phyloP scores from a whole-genome alignment of 1,140 invertebrate species.

The Bombus waltoni region DNA sequence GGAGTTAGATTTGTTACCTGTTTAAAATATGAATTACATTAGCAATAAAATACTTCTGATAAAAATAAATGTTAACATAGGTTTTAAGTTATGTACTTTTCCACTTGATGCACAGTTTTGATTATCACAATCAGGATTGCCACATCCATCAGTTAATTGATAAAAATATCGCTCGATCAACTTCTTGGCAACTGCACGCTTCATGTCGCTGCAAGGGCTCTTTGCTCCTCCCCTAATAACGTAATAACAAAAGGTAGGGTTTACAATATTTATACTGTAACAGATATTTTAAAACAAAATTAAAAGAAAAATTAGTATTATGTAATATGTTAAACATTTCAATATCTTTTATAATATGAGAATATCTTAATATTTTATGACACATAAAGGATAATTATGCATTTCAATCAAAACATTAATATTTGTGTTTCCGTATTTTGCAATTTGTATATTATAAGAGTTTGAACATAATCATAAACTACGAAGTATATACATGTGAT shows the following conservation, averaged over 20 bases:
- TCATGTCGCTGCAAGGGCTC: conserved; percentile 88
- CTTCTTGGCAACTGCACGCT: conserved; percentile 93
- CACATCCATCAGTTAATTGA: conserved; percentile 95
- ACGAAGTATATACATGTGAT: not conserved
- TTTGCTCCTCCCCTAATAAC: conserved; percentile 79
- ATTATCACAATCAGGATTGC: conserved; percentile 92
- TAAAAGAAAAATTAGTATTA: not conserved
- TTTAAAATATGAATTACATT: conserved; percentile 51
- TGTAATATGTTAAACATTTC: not conserved
- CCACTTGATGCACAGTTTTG: conserved; percentile 94
- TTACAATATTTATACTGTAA: not conserved
- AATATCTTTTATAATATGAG: not conserved
- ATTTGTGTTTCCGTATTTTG: too few species aligned
- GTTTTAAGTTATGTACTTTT: conserved; percentile 83
- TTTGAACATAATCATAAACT: not conserved
- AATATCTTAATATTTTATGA: too few species aligned
- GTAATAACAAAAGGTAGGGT: conserved; percentile 8
- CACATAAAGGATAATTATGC: not conserved
- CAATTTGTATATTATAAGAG: not conserved
- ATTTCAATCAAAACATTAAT: not conserved
- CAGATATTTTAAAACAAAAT: not conserved
- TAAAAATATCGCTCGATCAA: conserved; percentile 96
- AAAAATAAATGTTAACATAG: not conserved
- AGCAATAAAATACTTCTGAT: not conserved
- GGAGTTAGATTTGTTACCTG: conserved; percentile 89